Percentiles rank a stretch among this genome's conserved stretches.
These are phyloP conservation scores for Dicyrtomina minuta DNA, from an alignment of 2,888 invertebrate species.

Conservation along the genomic window DNA sequence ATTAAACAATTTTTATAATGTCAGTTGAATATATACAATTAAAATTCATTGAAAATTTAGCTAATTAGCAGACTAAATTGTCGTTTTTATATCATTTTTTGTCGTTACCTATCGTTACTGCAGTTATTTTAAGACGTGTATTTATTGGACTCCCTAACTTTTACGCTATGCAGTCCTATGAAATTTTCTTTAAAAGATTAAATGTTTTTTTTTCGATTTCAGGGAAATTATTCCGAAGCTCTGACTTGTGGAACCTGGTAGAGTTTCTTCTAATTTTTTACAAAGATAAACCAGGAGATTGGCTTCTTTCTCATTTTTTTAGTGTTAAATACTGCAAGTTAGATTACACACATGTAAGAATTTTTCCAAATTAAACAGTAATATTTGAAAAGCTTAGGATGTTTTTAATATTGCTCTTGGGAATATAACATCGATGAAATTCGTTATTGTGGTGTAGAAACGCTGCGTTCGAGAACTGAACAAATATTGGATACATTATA, in stretches of 20 bases:
- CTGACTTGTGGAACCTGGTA: constrained; percentile 80
- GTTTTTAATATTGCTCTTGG: background rate
- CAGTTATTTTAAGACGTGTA: too few relatives aligned
- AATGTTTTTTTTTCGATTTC: constrained; percentile 44
- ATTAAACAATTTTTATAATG: too few relatives aligned
- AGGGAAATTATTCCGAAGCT: constrained; percentile 86
- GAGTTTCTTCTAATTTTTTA: constrained; percentile 95
- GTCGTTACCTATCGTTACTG: too few relatives aligned
- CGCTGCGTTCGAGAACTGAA: constrained; percentile 76
- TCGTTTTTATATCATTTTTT: too few relatives aligned
- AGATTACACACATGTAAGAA: constrained; percentile 70
- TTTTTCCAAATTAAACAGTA: background rate
- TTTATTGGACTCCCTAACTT: too few relatives aligned
- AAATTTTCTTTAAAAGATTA: background rate
- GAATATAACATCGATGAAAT: too few relatives aligned
- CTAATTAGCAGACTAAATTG: too few relatives aligned
- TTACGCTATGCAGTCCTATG: too few relatives aligned
- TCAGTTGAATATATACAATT: too few relatives aligned
- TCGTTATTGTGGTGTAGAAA: constrained; percentile 65
- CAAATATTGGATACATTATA: constrained; percentile 79
- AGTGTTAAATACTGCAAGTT: constrained; percentile 86
- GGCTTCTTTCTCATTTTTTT: constrained; percentile 87
- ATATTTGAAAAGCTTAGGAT: background rate
- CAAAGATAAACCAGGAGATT: constrained; percentile 94
- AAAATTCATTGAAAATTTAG: too few relatives aligned